Conservation (phyloP, 2,113 vertebrate species). For the Xenus cinereus region DNA sequence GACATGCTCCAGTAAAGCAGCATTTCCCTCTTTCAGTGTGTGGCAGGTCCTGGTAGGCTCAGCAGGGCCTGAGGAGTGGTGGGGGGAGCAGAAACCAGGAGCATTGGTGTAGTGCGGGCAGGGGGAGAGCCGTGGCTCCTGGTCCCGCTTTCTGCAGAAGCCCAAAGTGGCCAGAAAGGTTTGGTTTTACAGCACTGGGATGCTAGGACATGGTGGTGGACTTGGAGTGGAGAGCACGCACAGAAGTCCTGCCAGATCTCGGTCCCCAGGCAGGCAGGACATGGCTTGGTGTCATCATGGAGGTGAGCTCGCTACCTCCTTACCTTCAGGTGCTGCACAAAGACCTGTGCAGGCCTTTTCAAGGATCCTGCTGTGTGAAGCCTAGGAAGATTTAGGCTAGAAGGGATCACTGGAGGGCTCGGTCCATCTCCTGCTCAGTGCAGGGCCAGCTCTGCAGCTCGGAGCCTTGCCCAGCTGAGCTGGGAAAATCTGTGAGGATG, state of each 20-base stretch:
- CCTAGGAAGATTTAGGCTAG: neutral
- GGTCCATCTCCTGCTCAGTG: neutral
- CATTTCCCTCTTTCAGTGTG: neutral
- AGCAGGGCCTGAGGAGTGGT: neutral
- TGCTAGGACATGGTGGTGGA: neutral
- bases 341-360: neutral
- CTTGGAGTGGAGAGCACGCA: neutral
- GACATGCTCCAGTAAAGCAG: neutral
- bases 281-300: accelerated
- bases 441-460: neutral
- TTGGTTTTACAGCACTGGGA: neutral
- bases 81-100: neutral
- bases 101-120: neutral
- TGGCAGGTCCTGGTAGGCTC: neutral
- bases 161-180: neutral
- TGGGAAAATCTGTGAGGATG: neutral
- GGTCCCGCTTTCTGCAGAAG: neutral
- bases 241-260: neutral
- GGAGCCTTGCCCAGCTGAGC: neutral
- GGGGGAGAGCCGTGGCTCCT: accelerated
- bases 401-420: neutral
- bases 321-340: neutral
- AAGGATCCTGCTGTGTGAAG: neutral
- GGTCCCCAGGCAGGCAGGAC: neutral
- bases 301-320: neutral